Evolutionary conservation across 2,888 invertebrate genomes (phyloP).

Genomic region (Aphidius colemani): DNA sequence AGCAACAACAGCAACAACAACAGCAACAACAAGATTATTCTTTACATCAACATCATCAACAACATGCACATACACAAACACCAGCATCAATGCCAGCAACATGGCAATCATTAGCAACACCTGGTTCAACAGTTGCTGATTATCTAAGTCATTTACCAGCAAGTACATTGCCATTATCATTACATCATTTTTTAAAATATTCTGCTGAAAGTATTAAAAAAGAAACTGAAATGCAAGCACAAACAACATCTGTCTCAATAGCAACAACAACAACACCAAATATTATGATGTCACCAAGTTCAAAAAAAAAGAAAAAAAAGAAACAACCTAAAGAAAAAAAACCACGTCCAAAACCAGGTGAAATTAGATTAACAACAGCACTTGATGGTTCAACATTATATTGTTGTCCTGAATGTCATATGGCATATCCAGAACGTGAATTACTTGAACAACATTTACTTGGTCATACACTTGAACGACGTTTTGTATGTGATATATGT

Average conservation of each 20-base stretch:
- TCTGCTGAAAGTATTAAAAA: conserved; percentile 79
- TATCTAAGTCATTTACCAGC: conserved; percentile 81
- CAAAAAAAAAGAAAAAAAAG: conserved; percentile 81
- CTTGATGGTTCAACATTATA: conserved; percentile 83
- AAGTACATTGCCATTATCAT: conserved; percentile 74
- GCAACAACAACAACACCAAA: conserved; percentile 56
- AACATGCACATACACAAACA: conserved; percentile 58
- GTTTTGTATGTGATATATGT: conserved; percentile 87
- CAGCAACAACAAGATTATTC: conserved; percentile 65
- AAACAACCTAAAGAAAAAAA: conserved; percentile 79
- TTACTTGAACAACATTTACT: conserved; percentile 84
- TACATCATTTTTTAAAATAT: conserved; percentile 84
- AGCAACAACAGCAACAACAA: conserved; percentile 62
- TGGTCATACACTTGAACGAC: conserved; percentile 82
- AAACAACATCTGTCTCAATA: conserved; percentile 57
- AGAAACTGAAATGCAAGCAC: conserved; percentile 66
- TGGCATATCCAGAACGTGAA: conserved; percentile 86
- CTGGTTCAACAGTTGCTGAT: conserved; percentile 82
- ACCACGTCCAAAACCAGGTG: conserved; percentile 82
- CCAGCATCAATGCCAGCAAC: conserved; percentile 65
- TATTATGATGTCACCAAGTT: conserved; percentile 54
- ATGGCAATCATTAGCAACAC: conserved; percentile 74
- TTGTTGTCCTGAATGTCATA: conserved; percentile 87
- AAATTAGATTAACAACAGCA: conserved; percentile 79
- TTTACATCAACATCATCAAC: conserved; percentile 61